A percentile compares a stretch with the other conserved stretches of the same genome.
Evolutionary conservation across 2,113 vertebrate genomes (phyloP).

Genomic region (Corythoichthys intestinalis): DNA sequence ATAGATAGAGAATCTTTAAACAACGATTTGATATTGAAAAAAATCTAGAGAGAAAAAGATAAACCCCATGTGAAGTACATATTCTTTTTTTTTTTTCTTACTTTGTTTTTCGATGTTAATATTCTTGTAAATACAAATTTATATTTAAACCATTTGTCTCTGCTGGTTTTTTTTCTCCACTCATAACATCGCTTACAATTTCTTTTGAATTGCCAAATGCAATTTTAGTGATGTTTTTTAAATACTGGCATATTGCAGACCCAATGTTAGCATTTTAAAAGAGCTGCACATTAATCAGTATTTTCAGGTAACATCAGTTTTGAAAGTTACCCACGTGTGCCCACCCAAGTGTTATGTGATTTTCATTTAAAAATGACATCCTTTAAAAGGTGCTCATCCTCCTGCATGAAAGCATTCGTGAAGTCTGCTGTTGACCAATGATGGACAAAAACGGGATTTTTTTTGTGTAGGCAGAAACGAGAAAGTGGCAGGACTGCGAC

Average conservation of each 20-base stretch:
- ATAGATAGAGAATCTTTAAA: constrained; percentile 35
- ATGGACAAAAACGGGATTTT: too few relatives aligned
- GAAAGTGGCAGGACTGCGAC: too few relatives aligned
- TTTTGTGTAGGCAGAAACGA: too few relatives aligned
- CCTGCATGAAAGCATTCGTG: too few relatives aligned
- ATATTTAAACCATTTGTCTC: constrained; percentile 84
- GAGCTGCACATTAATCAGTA: neutral
- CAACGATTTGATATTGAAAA: neutral
- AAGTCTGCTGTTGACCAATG: too few relatives aligned
- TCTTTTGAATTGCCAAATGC: neutral
- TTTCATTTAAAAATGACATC: too few relatives aligned
- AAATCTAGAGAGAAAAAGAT: constrained; percentile 42
- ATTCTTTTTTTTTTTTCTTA: constrained; percentile 73
- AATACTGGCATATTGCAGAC: neutral
- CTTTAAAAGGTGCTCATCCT: too few relatives aligned
- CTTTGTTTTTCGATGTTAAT: constrained; percentile 85
- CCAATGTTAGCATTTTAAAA: neutral
- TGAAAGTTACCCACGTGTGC: too few relatives aligned
- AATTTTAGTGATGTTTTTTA: neutral
- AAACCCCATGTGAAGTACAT: constrained; percentile 73
- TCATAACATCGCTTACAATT: neutral
- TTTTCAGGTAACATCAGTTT: neutral
- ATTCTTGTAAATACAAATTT: constrained; percentile 99
- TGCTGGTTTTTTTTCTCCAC: constrained; percentile 7
- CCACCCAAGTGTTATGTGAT: too few relatives aligned